These are phyloP conservation scores for Sebastes cheni DNA, from an alignment of 2,797 vertebrate genomes.

Conservation along the genomic window DNA sequence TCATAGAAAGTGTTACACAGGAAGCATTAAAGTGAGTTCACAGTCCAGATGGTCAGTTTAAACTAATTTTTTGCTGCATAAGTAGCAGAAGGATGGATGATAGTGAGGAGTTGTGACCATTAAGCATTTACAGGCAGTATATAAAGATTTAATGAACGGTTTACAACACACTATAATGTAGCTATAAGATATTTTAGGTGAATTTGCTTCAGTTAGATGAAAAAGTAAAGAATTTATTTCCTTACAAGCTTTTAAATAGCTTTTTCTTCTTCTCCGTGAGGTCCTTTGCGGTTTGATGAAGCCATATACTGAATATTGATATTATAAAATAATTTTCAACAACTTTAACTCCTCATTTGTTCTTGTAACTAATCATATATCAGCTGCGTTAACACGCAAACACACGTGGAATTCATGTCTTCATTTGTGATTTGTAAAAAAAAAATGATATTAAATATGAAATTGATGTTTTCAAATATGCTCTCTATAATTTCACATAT, in stretches of 20 bases:
- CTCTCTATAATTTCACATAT: not conserved
- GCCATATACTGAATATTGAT: not conserved
- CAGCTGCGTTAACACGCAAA: too few species aligned
- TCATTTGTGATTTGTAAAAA: too few species aligned
- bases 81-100: not conserved
- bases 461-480: not conserved
- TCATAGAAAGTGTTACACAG: too few species aligned
- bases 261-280: not conserved
- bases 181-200: not conserved
- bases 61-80: not conserved
- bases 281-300: too few species aligned
- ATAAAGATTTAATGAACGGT: not conserved
- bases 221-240: not conserved
- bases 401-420: too few species aligned
- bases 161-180: too few species aligned
- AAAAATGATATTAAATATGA: too few species aligned
- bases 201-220: not conserved
- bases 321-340: not conserved
- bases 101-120: not conserved
- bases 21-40: not conserved
- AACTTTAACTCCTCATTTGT: not conserved
- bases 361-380: too few species aligned
- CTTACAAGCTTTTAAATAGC: not conserved
- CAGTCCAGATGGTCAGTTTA: not conserved
- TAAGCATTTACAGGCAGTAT: not conserved